phyloP scores from a whole-genome alignment of 1,140 invertebrate species.

The Zaprionus ghesquierei region DNA sequence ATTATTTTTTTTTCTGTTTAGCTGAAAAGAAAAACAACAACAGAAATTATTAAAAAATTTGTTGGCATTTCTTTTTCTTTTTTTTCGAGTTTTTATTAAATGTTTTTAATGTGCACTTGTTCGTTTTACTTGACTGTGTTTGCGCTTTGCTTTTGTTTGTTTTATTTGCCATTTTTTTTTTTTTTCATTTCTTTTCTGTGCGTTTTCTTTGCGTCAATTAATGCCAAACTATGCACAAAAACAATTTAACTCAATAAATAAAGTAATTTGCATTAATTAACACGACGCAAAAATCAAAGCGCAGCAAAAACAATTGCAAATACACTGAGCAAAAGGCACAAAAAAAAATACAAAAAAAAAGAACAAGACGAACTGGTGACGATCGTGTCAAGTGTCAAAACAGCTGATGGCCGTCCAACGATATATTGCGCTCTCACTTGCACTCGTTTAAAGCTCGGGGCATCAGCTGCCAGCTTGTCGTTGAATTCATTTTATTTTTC shows the following conservation, averaged over 20 bases:
- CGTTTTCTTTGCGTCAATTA: slow-evolving; percentile 17
- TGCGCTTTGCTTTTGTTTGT: slow-evolving; percentile 21
- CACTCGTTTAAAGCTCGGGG: slow-evolving; percentile 16
- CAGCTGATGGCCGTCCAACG: slow-evolving; percentile 52
- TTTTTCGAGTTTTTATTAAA: background rate
- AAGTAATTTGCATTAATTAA: slow-evolving; percentile 60
- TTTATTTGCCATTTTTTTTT: slow-evolving; percentile 22
- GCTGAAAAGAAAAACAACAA: slow-evolving; percentile 33
- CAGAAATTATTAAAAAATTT: slow-evolving; percentile 30
- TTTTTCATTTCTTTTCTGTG: background rate
- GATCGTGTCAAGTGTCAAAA: slow-evolving; percentile 78
- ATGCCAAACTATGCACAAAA: slow-evolving; percentile 23
- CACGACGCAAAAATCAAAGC: slow-evolving; percentile 48
- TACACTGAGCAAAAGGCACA: background rate
- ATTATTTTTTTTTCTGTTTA: slow-evolving; percentile 62
- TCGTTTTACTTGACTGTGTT: background rate
- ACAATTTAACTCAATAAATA: slow-evolving; percentile 32
- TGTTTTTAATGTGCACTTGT: no score
- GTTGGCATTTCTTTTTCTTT: slow-evolving; percentile 7
- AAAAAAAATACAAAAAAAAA: background rate
- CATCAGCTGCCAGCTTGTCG: slow-evolving; percentile 23
- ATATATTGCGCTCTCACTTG: slow-evolving; percentile 54
- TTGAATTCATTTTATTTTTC: background rate
- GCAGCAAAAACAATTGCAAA: slow-evolving; percentile 12
- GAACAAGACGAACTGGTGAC: slow-evolving; percentile 21